Evolutionary conservation across 92 coral and sea anemone species (phyloP), one percentile per base, ranked within the genome.

Genomic region (Hydrozoanthus gracilis): DNA sequence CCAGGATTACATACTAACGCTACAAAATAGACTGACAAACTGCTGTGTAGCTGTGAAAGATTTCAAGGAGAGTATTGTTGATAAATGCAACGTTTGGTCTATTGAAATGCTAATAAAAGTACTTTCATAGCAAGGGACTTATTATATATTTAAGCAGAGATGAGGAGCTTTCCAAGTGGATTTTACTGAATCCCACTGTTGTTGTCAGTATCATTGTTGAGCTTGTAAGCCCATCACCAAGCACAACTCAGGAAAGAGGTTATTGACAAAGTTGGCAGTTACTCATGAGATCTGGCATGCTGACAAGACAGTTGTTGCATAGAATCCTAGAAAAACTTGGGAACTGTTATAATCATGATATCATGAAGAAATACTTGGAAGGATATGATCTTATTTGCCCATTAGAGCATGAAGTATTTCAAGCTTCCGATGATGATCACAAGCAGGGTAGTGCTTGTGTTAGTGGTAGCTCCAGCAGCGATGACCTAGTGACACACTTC

Each of bases 331-430:
- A 79, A 16, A 82, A 58, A 35, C 79, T 79, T 61, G 86, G 74
- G 20, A 8, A 52, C 12, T 8, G 60, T 3, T 64, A 64, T 4
- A 35, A 71, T 44, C 71, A 74, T 69, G 84, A 86, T 13, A 77
- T 75, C 20, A 71, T 91, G 61, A 91, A 64, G 10, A 74, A 78
- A 18, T 89, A 88, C 54, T 89, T 91, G 71, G 90, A 91, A 67
- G 82, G 89, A 27, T 91, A 88, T 66, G 92, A 88, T 54, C 86
- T 91, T 49, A 87, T 90, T 67, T 90, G 92, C 55, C 92, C 90
- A 1, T 67, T 90, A 55, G 50, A 69, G 62, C 67, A 86, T 82
- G 68, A 67, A 50, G 73, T 16, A n/a, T 60, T 9, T 49, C 47
- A 76, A 18, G 61, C 8, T 16, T 16, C 13, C 7, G 64, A 51